Conservation (phyloP, 2,113 vertebrate genomes). For the Empidonax traillii region DNA sequence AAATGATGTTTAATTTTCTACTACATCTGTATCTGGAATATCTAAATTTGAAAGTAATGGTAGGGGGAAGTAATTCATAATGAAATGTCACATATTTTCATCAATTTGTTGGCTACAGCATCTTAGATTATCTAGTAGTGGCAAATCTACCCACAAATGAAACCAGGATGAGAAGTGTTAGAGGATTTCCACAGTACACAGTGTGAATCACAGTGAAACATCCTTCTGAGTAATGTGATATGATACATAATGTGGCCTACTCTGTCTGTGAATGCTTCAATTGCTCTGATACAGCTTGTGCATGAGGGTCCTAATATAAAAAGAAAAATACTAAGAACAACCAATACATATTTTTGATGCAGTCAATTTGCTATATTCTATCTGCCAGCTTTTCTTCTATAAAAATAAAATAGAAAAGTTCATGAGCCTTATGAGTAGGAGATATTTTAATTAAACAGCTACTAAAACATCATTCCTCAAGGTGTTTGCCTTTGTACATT, state of each 20-base stretch:
- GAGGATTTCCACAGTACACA: not conserved
- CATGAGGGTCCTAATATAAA: not conserved
- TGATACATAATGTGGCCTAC: not conserved
- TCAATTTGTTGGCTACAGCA: not conserved
- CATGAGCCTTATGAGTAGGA: not conserved
- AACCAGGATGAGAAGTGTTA: not conserved
- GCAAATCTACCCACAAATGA: not conserved
- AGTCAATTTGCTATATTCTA: not conserved
- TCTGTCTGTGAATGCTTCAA: not conserved
- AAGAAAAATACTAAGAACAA: not conserved
- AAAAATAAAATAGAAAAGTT: not conserved
- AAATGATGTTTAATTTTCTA: not conserved
- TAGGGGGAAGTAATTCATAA: not conserved
- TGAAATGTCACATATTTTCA: not conserved
- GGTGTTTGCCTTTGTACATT: not conserved
- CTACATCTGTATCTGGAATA: not conserved
- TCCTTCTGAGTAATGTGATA: not conserved
- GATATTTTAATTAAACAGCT: not conserved
- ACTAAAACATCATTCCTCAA: not conserved
- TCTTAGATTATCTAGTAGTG: not conserved
- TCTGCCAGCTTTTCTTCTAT: not conserved
- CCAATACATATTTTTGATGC: fast-evolving
- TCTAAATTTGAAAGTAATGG: not conserved
- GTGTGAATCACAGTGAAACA: not conserved
- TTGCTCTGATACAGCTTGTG: not conserved